These are phyloP conservation scores for Cladopsammia gracilis DNA, from an alignment of 64 coral and sea anemone genomes.

Conservation along the genomic window DNA sequence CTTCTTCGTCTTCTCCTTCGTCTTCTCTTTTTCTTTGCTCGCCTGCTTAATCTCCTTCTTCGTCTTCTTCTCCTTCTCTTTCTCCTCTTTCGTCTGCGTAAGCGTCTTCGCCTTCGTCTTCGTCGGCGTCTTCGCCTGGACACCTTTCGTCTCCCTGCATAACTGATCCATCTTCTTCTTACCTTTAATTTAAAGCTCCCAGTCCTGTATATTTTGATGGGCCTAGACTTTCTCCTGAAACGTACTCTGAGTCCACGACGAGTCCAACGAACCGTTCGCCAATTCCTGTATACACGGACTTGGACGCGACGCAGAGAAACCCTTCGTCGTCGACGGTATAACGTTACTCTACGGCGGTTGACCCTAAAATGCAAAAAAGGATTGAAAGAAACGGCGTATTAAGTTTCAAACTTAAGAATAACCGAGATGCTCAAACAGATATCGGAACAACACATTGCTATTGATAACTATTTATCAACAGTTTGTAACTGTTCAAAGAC, in stretches of 20 bases:
- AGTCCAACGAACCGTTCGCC: not conserved
- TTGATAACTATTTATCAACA: no score
- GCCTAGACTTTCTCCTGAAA: not conserved
- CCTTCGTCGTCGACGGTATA: not conserved
- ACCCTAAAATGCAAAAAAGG: not conserved
- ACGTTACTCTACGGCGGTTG: not conserved
- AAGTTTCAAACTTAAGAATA: no score
- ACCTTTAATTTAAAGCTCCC: not conserved
- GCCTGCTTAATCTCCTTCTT: not conserved
- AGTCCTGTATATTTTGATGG: not conserved
- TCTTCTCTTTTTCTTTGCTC: not conserved
- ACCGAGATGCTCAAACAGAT: no score
- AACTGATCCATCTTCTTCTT: not conserved
- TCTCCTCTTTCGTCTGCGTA: conserved; percentile 12
- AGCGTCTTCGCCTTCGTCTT: not conserved
- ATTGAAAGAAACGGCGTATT: no score
- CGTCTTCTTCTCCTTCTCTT: not conserved
- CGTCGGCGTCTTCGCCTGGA: conserved; percentile 25
- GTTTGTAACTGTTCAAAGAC: no score
- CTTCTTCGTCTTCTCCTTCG: not conserved
- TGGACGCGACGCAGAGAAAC: not conserved
- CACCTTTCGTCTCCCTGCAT: not conserved
- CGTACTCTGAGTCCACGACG: not conserved
- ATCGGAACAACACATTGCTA: no score
- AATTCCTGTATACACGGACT: not conserved